Base-by-base conservation (phyloP, 2,888 invertebrate genomes). In the Cosmia trapezina region DNA sequence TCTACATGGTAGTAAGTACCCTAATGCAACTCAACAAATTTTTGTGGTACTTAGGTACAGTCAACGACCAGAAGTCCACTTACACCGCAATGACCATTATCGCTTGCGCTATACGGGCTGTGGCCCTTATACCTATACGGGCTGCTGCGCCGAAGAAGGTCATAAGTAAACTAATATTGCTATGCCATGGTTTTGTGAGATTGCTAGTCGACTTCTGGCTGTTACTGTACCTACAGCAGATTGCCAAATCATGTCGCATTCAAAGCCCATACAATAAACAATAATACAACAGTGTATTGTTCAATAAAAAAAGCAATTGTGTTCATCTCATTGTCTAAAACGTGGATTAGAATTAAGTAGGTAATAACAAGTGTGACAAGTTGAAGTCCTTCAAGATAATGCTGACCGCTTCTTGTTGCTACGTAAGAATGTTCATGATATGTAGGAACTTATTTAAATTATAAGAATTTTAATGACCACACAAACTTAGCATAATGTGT, bases 321-420 rank as follows among this genome's bases (percentile, higher is more conserved):
- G 33, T 60, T 63, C 28, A 70, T 57, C 53, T 76, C 71, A 74
- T 84, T 76, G 81, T 80, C 12, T 54, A 49, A 70, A 72, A 53
- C 43, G n/a, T 54, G 19, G 49, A 66, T 60, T 63, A 63, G 33
- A 78, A 47, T 78, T 59, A 82, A 70, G 70, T 33, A 63, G 45
- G 54, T 53, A 54, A 77, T 49, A 47, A 77, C 63, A 67, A 63
- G 64, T 17, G 56, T 33, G 22, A 53, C 51, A 64, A 82, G 61
- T 78, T 70, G 70, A 74, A 82, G 68, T 65, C 68, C 83, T 81
- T 83, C 79, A 78, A 82, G 41, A 64, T 69, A 62, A 67, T 66
- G 45, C 8, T 56, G 43, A 43, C 51, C 54, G 12, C 62, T 69
- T n/a, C 57, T 70, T 56, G 37, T 47, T 43, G 33, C 19, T 68